Conservation (phyloP, 2,888 invertebrate genomes). For the Hoplodrina blanda region DNA sequence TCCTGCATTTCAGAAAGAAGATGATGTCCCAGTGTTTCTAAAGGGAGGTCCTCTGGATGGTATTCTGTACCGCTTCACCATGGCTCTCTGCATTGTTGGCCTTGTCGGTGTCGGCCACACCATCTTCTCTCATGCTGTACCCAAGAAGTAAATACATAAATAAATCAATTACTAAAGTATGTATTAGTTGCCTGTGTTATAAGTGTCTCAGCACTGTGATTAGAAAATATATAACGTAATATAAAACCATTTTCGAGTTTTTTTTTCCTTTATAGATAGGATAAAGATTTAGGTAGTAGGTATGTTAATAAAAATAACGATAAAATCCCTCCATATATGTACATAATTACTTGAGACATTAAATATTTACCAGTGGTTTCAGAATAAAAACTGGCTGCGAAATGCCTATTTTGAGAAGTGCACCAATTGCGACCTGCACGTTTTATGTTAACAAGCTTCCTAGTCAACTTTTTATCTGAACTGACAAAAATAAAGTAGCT, state of each 20-base stretch:
- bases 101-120: conserved; percentile 82
- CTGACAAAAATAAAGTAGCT: neutral
- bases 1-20: conserved; percentile 86
- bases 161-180: conserved; percentile 68
- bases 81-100: conserved; percentile 81
- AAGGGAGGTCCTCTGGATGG: conserved; percentile 90
- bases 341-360: too few species aligned
- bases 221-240: conserved; percentile 72
- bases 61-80: conserved; percentile 85
- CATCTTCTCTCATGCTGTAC: conserved; percentile 80
- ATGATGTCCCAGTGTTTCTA: conserved; percentile 91
- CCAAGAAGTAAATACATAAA: conserved; percentile 75
- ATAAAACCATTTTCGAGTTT: conserved; percentile 31
- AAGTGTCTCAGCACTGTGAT: conserved; percentile 72
- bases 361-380: too few species aligned
- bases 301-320: too few species aligned
- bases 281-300: too few species aligned
- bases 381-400: too few species aligned
- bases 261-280: neutral
- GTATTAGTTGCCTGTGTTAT: conserved; percentile 79
- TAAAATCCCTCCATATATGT: too few species aligned
- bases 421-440: too few species aligned
- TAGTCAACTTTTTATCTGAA: neutral
- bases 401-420: too few species aligned
- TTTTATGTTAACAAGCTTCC: too few species aligned